Conservation (phyloP, 2,888 invertebrate genomes). For the Salticus scenicus region DNA sequence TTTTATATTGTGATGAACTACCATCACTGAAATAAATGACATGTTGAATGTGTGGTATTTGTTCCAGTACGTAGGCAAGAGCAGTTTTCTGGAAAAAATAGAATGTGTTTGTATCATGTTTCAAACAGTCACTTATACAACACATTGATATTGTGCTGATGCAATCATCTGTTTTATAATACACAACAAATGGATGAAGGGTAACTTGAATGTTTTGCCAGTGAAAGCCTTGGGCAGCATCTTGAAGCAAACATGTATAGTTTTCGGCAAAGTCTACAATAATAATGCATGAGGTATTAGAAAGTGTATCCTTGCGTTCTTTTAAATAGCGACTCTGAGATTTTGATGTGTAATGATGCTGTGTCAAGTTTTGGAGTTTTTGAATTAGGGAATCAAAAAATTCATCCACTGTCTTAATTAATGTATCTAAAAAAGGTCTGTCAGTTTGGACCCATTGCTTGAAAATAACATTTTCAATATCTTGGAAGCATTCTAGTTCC, state of each 20-base stretch:
- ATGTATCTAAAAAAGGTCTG: background rate
- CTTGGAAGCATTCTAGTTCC: background rate
- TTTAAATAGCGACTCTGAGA: background rate
- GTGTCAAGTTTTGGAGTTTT: background rate
- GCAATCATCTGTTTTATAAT: background rate
- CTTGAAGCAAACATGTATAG: constrained; percentile 70
- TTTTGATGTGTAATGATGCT: background rate
- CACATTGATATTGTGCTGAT: background rate
- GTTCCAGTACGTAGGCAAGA: constrained; percentile 24
- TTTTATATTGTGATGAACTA: constrained; percentile 72
- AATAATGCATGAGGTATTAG: constrained; percentile 36
- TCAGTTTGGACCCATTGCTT: constrained; percentile 17
- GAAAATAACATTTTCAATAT: constrained; percentile 9
- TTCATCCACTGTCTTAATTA: background rate
- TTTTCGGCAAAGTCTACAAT: constrained; percentile 72
- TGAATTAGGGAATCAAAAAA: background rate
- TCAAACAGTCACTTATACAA: constrained; percentile 58
- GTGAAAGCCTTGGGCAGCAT: constrained; percentile 70
- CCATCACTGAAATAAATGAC: constrained; percentile 72
- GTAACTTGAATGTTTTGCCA: constrained; percentile 72
- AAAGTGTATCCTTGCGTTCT: background rate
- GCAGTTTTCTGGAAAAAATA: constrained; percentile 51
- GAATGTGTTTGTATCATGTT: constrained; percentile 69
- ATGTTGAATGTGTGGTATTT: constrained; percentile 22
- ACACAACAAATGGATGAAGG: constrained; percentile 32